Base-by-base conservation (phyloP, 2,113 vertebrate genomes). In the Pycnonotus jocosus region DNA sequence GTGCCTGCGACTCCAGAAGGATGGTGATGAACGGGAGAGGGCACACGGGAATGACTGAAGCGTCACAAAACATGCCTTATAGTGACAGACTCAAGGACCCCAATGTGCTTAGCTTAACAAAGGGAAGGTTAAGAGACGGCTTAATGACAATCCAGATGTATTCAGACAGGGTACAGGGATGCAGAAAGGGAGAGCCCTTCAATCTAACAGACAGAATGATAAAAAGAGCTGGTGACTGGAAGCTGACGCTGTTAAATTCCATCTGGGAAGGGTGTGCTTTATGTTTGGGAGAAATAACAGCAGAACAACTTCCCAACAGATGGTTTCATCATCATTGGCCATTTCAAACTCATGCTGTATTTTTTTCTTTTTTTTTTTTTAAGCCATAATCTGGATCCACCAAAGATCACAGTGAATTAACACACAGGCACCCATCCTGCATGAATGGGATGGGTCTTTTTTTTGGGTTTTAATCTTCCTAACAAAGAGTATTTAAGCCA, bases 11-110 rank as follows among this genome's bases (percentile, higher is more conserved):
- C 76, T 93, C 76, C n/a, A 37, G 92, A 21, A 60, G 64, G 91
- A 81, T 68, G 86, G 89, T 96, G 95, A 97, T 95, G 94, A 81
- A 96, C 66, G 91, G 82, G 76, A 96, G 91, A 96, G 95, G 96
- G 92, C 96, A 93, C 82, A 48, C 0, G 20, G 64, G 95, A 88
- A 93, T 96, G 96, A 86, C 91, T 93, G 96, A 71, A 78, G 92
- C 83, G 5, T 97, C 94, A 93, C 88, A 86, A 86, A 94, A 91
- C 95, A 95, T 95, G 94, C 86, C 92, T 96, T 94, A 86, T 6
- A 91, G 92, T 97, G 96, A 96, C 96, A 97, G 94, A 83, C 95
- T 94, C 96, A 97, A 97, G 96, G 96, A 97, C 91, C 95, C 86
- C 88, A 92, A 44, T 71, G 60, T 31, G 76, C 96, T 96, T 93